These are phyloP conservation scores for Anoplius nigerrimus DNA, from an alignment of 2,888 invertebrate species.

Conservation along the genomic window DNA sequence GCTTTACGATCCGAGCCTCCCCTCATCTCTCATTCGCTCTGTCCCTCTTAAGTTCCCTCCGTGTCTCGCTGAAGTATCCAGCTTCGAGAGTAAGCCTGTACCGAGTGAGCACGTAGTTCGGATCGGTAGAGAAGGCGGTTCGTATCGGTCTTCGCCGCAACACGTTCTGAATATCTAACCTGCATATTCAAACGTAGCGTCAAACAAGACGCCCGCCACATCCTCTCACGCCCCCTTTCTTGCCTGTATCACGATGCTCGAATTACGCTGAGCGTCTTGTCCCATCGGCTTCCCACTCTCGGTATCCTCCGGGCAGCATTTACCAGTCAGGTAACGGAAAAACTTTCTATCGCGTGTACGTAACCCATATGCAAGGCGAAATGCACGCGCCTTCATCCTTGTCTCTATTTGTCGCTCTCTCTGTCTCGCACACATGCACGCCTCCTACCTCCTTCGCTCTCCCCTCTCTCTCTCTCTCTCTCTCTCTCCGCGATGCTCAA, in stretches of 20 bases:
- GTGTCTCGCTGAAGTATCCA: too few species aligned
- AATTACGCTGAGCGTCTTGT: background rate
- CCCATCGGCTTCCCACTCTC: too few species aligned
- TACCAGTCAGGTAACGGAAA: too few species aligned
- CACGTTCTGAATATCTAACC: slow-evolving; percentile 10
- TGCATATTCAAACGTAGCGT: slow-evolving; percentile 5
- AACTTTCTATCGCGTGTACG: background rate
- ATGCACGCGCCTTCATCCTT: too few species aligned
- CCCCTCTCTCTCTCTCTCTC: too few species aligned
- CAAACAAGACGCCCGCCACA: background rate
- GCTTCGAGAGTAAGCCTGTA: background rate
- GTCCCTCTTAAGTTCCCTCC: too few species aligned
- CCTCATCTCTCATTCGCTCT: background rate
- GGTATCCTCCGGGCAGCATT: too few species aligned
- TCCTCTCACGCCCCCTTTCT: background rate
- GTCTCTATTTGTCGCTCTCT: too few species aligned
- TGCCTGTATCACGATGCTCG: slow-evolving; percentile 4
- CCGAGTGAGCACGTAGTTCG: background rate
- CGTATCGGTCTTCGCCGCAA: background rate
- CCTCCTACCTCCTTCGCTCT: slow-evolving; percentile 15
- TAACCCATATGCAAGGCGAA: too few species aligned
- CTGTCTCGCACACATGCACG: too few species aligned
- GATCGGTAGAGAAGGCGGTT: slow-evolving; percentile 1
- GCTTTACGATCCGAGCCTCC: background rate
- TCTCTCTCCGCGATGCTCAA: too few species aligned